phyloP scores from a whole-genome alignment of 1,140 invertebrate genomes.

The Drosophila chauvacae region DNA sequence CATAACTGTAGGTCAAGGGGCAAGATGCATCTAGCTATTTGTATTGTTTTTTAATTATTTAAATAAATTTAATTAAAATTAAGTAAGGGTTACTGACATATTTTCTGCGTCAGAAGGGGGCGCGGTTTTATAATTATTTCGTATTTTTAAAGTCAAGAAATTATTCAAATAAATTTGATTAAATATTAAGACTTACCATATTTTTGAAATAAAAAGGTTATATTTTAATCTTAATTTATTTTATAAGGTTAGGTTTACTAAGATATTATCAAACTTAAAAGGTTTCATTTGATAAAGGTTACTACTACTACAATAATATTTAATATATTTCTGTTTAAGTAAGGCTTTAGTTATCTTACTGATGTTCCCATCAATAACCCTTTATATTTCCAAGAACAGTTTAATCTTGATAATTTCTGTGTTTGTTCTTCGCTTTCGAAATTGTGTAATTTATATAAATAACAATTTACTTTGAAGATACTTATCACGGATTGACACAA shows the following conservation, averaged over 20 bases:
- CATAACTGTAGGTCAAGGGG: constrained; percentile 7
- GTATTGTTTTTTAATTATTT: too few species aligned
- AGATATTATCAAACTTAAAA: not conserved
- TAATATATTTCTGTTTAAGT: not conserved
- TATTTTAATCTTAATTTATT: too few species aligned
- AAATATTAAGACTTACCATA: too few species aligned
- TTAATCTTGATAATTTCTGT: not conserved
- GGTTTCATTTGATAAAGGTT: not conserved
- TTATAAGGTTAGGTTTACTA: not conserved
- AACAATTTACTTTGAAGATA: not conserved
- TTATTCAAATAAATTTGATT: too few species aligned
- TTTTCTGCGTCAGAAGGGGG: too few species aligned
- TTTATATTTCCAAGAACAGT: not conserved
- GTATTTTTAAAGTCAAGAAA: too few species aligned
- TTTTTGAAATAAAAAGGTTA: too few species aligned
- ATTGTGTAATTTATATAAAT: not conserved
- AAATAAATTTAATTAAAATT: too few species aligned
- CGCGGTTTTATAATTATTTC: too few species aligned
- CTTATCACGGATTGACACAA: not conserved
- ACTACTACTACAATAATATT: not conserved
- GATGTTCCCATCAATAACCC: too few species aligned
- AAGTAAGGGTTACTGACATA: too few species aligned
- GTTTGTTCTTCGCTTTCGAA: not conserved
- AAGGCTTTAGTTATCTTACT: not conserved
- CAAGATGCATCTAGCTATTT: too few species aligned